Conservation (phyloP, 2,113 vertebrate species). For the Deroptyus accipitrinus region DNA sequence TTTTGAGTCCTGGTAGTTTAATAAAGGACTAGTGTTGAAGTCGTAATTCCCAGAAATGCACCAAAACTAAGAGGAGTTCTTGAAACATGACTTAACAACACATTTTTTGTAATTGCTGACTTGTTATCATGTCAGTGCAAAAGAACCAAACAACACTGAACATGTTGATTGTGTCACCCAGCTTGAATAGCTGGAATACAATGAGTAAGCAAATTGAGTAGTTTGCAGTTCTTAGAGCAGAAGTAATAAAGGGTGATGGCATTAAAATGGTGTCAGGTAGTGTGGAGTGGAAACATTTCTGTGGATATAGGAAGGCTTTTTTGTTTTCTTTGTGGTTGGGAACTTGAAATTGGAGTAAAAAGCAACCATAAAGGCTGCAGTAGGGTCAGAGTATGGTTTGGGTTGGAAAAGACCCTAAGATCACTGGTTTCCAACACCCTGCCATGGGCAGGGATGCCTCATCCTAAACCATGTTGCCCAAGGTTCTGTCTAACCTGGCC, state of each 20-base stretch:
- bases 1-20: not conserved
- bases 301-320: not conserved
- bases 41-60: not conserved
- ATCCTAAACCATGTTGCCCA: not conserved
- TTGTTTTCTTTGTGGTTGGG: not conserved
- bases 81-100: not conserved
- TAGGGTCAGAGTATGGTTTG: not conserved
- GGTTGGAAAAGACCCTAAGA: not conserved
- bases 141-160: not conserved
- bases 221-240: not conserved
- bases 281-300: not conserved
- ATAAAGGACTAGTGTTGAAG: not conserved
- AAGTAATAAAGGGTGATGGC: not conserved
- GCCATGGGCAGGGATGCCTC: not conserved
- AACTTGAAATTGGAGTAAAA: not conserved
- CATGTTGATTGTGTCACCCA: not conserved
- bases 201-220: not conserved
- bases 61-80: not conserved
- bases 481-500: not conserved
- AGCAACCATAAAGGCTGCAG: rapidly evolving
- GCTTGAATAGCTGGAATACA: not conserved
- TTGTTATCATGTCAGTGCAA: not conserved
- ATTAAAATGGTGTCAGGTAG: not conserved
- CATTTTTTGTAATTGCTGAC: not conserved
- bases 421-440: not conserved